These are phyloP conservation scores for Enteromius unitaeniatus DNA, from an alignment of 2,797 vertebrate genomes.

Conservation along the genomic window DNA sequence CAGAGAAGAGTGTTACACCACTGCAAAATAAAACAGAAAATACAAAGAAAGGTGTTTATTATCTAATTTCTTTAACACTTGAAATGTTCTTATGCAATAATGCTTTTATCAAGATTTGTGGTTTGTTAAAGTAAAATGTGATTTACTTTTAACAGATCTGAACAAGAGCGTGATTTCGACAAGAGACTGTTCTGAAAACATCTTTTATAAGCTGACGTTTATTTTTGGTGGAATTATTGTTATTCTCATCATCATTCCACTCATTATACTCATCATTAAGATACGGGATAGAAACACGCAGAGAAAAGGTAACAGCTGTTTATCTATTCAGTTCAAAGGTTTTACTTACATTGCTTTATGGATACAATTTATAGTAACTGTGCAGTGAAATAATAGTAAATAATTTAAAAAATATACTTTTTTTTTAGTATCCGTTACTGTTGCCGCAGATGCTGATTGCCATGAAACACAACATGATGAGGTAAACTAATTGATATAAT, in stretches of 20 bases:
- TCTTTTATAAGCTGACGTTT: conserved; percentile 5
- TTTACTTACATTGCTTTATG: not conserved
- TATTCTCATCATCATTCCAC: not conserved
- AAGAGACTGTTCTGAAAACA: not conserved
- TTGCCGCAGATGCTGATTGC: not conserved
- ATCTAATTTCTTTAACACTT: not conserved
- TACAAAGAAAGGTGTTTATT: not conserved
- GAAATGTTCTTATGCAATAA: not conserved
- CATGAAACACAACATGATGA: not conserved
- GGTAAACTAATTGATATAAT: not conserved
- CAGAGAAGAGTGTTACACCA: not conserved
- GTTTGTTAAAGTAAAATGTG: not conserved
- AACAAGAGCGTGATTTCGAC: not conserved
- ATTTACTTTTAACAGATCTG: not conserved
- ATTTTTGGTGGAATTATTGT: not conserved
- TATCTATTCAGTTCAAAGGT: not conserved
- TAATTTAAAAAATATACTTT: not conserved
- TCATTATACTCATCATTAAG: not conserved
- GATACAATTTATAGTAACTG: not conserved
- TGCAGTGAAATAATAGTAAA: not conserved
- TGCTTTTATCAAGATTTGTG: not conserved
- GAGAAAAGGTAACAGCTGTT: not conserved
- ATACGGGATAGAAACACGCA: not conserved
- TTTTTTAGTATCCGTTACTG: not conserved
- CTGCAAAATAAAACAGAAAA: not conserved